Evolutionary conservation across 92 coral and sea anemone genomes (phyloP).

Genomic region (Phenganax subtilis): DNA sequence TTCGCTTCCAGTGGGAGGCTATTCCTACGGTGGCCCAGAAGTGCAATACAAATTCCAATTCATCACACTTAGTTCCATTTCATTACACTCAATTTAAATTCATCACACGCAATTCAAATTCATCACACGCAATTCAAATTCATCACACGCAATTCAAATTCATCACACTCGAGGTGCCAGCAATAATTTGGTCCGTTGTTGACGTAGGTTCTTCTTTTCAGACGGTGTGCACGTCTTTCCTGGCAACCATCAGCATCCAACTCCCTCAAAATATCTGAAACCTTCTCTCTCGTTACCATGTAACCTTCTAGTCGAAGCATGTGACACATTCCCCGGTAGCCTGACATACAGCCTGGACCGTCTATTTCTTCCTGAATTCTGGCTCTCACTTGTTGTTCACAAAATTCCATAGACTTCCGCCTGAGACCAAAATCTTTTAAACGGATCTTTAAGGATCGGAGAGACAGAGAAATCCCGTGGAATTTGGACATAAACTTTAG

Average conservation of each 20-base stretch:
- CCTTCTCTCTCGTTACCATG: constrained; percentile 47
- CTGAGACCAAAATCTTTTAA: constrained; percentile 45
- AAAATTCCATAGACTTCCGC: constrained; percentile 34
- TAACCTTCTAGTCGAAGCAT: constrained; percentile 48
- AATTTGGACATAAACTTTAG: no score
- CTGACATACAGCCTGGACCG: constrained; percentile 32
- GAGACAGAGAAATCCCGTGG: background rate
- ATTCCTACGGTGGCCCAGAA: no score
- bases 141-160: no score
- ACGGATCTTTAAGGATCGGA: constrained; percentile 49
- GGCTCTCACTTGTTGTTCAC: constrained; percentile 38
- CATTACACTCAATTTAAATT: no score
- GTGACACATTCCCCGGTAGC: constrained; percentile 58
- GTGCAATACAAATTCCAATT: no score
- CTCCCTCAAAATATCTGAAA: constrained; percentile 42
- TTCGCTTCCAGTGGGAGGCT: no score
- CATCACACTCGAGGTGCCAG: background rate
- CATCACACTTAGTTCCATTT: no score
- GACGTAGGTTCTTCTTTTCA: constrained; percentile 37
- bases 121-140: no score
- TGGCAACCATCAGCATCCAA: constrained; percentile 51
- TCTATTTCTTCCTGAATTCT: constrained; percentile 41
- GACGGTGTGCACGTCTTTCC: constrained; percentile 39
- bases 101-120: no score
- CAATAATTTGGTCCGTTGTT: background rate